Evolutionary conservation across 2,113 vertebrate genomes (phyloP).

Genomic region (Alligator sinensis): DNA sequence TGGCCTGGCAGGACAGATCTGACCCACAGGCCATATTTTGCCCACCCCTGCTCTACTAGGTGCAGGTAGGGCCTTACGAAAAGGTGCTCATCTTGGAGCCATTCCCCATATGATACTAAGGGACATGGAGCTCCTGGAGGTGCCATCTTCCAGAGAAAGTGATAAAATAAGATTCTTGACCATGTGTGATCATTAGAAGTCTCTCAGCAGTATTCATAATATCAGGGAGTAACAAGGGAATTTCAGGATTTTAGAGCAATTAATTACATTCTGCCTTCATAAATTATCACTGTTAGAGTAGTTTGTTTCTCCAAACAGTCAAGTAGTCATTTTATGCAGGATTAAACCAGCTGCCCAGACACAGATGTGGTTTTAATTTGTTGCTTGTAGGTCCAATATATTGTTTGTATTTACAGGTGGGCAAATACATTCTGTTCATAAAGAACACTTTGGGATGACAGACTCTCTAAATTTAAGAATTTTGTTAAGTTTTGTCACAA

Average conservation of each 20-base stretch:
- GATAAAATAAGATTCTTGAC: background rate
- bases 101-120: background rate
- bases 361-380: background rate
- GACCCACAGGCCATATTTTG: no score
- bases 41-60: no score
- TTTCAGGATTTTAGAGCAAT: background rate
- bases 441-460: background rate
- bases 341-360: background rate
- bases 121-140: background rate
- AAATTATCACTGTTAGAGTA: background rate
- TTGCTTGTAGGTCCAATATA: background rate
- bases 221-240: background rate
- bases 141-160: background rate
- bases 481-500: background rate
- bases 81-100: background rate
- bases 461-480: background rate
- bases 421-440: background rate
- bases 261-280: background rate
- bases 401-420: background rate
- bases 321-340: background rate
- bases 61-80: background rate
- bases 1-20: no score
- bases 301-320: background rate
- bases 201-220: background rate
- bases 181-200: background rate